A percentile compares a stretch with the other conserved stretches of the same genome.
Conservation (phyloP, 2,113 vertebrate species). For the Ictalurus punctatus region DNA sequence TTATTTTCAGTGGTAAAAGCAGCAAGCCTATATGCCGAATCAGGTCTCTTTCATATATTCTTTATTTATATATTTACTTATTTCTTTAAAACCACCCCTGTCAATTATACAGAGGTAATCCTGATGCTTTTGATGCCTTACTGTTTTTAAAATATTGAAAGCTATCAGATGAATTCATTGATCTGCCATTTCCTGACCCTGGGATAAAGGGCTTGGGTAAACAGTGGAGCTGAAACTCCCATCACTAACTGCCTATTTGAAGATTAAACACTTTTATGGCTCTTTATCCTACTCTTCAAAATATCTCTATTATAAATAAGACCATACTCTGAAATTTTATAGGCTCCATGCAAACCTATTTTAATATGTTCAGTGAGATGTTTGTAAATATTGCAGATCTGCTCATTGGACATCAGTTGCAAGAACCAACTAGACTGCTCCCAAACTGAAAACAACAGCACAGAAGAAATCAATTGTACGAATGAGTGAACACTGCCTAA, state of each 20-base stretch:
- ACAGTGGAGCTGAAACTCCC: background rate
- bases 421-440: background rate
- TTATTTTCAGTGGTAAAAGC: slow-evolving; percentile 41
- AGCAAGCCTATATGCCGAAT: background rate
- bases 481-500: background rate
- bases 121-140: slow-evolving; percentile 10
- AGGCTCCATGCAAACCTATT: background rate
- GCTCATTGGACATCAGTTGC: background rate
- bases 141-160: slow-evolving; percentile 19
- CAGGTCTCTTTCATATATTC: background rate
- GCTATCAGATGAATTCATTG: background rate
- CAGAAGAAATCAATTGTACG: background rate
- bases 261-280: slow-evolving; percentile 21
- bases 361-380: slow-evolving; percentile 8
- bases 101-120: slow-evolving; percentile 35
- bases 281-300: slow-evolving; percentile 9
- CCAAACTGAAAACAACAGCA: background rate
- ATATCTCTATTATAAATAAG: slow-evolving; percentile 12
- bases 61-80: slow-evolving; percentile 28
- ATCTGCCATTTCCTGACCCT: slow-evolving; percentile 17
- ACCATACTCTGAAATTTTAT: slow-evolving; percentile 2
- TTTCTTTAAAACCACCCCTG: slow-evolving; percentile 4
- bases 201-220: slow-evolving; percentile 5
- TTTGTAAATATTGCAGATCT: background rate
- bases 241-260: background rate